A percentile compares a stretch with the other conserved stretches of the same genome.
Conservation (phyloP, 2,113 vertebrate genomes). For the Dryoscopus gambensis region DNA sequence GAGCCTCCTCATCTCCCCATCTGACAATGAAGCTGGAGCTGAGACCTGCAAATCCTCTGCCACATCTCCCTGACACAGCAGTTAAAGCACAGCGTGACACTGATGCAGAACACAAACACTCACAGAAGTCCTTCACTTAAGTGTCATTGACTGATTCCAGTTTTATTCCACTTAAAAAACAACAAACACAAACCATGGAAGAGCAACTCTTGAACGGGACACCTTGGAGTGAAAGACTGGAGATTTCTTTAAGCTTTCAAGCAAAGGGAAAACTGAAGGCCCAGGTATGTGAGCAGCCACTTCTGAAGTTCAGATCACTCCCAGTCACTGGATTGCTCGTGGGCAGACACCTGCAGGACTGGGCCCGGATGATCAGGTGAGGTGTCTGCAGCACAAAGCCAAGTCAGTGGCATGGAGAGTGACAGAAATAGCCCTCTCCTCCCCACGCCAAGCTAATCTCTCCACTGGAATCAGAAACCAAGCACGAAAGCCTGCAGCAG, state of each 20-base stretch:
- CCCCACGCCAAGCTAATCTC: background rate
- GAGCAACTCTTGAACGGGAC: background rate
- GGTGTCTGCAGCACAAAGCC: background rate
- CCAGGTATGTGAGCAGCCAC: background rate
- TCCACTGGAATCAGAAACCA: background rate
- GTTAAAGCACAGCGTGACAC: slow-evolving; percentile 3
- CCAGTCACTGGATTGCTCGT: background rate
- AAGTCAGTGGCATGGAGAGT: background rate
- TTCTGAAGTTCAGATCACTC: background rate
- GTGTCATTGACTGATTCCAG: background rate
- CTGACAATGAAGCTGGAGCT: background rate
- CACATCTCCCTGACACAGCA: background rate
- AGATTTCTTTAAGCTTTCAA: background rate
- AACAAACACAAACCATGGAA: background rate
- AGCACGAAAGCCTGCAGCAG: background rate
- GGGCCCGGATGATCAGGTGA: background rate
- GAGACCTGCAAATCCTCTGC: background rate
- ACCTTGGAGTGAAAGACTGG: background rate
- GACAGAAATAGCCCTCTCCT: slow-evolving; percentile 4
- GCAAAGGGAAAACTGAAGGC: background rate
- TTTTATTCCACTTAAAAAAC: background rate
- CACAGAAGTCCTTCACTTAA: background rate
- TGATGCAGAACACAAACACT: background rate
- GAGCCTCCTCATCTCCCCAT: background rate
- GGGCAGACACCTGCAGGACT: background rate